phyloP scores from a whole-genome alignment of 2,113 vertebrate genomes.

The Tyrannus savana region DNA sequence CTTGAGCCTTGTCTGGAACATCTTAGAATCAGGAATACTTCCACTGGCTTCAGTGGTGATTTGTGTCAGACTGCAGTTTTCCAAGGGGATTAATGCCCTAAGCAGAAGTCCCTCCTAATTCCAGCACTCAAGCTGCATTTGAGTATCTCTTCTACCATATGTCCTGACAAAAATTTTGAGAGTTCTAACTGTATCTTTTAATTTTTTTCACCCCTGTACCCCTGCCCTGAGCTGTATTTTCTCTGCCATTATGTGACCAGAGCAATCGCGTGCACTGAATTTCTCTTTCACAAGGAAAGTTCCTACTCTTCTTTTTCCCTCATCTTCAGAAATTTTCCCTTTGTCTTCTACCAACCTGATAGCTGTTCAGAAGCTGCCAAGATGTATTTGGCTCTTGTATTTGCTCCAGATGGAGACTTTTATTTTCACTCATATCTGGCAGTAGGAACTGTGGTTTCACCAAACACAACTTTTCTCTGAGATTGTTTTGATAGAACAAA shows the following conservation, averaged over 20 bases:
- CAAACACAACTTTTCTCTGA: constrained; percentile 18
- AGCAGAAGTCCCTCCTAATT: neutral
- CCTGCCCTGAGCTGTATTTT: neutral
- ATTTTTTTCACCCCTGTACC: neutral
- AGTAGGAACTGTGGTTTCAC: neutral
- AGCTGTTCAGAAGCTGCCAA: neutral
- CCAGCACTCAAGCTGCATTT: neutral
- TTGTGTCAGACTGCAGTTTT: neutral
- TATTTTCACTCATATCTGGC: constrained; percentile 20
- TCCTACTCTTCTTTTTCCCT: neutral
- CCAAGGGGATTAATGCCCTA: neutral
- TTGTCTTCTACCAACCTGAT: neutral
- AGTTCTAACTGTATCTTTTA: neutral
- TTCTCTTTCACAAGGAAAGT: neutral
- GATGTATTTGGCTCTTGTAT: constrained; percentile 19
- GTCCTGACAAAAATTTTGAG: neutral
- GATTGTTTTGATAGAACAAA: constrained; percentile 19
- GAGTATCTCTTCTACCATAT: neutral
- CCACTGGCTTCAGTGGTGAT: neutral
- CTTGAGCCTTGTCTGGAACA: neutral
- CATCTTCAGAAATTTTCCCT: neutral
- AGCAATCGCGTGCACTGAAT: neutral
- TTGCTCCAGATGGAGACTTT: constrained; percentile 20
- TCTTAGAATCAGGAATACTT: neutral
- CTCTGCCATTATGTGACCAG: neutral